Percentiles rank a stretch among this genome's conserved stretches.
Evolutionary conservation across 2,888 invertebrate species (phyloP).

Genomic region (Mythimna albipuncta): DNA sequence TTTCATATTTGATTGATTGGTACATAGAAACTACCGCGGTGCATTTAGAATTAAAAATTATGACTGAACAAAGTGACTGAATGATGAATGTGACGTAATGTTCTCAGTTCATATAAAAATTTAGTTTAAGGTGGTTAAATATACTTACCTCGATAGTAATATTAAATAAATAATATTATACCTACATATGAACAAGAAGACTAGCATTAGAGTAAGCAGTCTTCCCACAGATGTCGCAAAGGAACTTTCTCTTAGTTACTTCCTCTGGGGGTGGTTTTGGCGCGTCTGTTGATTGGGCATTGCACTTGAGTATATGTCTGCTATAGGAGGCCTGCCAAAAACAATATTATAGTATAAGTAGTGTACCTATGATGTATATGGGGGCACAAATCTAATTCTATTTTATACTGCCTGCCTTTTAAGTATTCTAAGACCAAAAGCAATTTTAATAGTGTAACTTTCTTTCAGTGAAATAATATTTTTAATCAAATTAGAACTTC

Average conservation of each 20-base stretch:
- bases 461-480: not conserved
- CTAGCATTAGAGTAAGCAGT: conserved; percentile 81
- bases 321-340: conserved; percentile 77
- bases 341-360: not conserved
- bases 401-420: not conserved
- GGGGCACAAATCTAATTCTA: not conserved
- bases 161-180: conserved; percentile 41
- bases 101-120: too few relatives aligned
- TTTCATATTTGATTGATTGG: not conserved
- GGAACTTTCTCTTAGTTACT: conserved; percentile 73
- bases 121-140: too few relatives aligned
- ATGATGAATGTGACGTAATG: too few relatives aligned
- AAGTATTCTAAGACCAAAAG: not conserved
- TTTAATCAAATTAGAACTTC: too few relatives aligned
- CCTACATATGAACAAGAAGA: conserved; percentile 84
- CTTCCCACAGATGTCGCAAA: conserved; percentile 87
- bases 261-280: conserved; percentile 65
- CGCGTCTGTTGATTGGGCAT: conserved; percentile 46
- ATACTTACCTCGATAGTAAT: not conserved
- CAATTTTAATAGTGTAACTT: not conserved
- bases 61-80: too few relatives aligned
- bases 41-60: too few relatives aligned
- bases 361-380: too few relatives aligned
- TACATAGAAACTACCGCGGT: too few relatives aligned
- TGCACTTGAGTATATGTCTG: conserved; percentile 74